A percentile compares a stretch with the other conserved stretches of the same genome.
phyloP scores from a whole-genome alignment of 2,888 invertebrate genomes.

The Noctua fimbriata region DNA sequence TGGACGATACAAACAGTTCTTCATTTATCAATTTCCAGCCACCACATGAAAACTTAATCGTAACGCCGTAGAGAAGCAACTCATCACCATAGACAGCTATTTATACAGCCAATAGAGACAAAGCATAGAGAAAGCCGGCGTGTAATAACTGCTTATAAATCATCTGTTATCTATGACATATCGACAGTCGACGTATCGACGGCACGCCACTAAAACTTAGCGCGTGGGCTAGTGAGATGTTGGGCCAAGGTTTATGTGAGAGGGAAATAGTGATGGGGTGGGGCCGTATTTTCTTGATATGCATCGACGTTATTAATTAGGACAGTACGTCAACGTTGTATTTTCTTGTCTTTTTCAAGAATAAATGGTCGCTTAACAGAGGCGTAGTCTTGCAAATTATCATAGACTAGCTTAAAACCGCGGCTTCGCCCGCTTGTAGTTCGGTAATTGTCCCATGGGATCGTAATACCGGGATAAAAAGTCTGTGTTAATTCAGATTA shows the following conservation, averaged over 20 bases:
- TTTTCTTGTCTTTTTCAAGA: slow-evolving; percentile 1
- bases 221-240: slow-evolving; percentile 63
- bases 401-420: neutral
- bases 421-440: too few relatives aligned
- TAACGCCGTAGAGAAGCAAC: slow-evolving; percentile 36
- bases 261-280: slow-evolving; percentile 21
- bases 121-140: slow-evolving; percentile 61
- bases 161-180: slow-evolving; percentile 60
- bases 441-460: too few relatives aligned
- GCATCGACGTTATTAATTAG: slow-evolving; percentile 38
- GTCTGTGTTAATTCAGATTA: too few relatives aligned
- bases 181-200: slow-evolving; percentile 57
- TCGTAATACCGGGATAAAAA: too few relatives aligned
- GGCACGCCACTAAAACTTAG: slow-evolving; percentile 50
- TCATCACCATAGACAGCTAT: slow-evolving; percentile 57
- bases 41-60: slow-evolving; percentile 44
- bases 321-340: neutral
- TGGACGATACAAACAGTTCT: neutral
- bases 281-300: slow-evolving; percentile 12
- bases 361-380: neutral
- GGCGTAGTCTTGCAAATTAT: neutral
- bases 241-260: slow-evolving; percentile 30
- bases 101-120: slow-evolving; percentile 59
- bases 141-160: slow-evolving; percentile 63
- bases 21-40: neutral